Evolutionary conservation across 2,888 invertebrate genomes (phyloP).

Genomic region (Lasioglossum villosulum): DNA sequence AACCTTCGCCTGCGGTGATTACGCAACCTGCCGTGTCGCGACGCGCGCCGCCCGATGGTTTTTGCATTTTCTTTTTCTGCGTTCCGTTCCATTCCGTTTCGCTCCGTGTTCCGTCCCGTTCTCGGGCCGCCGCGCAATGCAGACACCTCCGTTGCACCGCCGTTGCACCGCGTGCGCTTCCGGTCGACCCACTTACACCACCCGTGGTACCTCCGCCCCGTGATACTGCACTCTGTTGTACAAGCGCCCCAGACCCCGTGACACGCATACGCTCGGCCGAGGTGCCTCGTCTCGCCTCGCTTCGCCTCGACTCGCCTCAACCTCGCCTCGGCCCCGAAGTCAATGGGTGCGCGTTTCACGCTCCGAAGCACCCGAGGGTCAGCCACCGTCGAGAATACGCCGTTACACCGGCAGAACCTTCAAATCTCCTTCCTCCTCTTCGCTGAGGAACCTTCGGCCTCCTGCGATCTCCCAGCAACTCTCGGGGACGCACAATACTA

Average conservation of each 20-base stretch:
- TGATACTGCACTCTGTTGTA: conserved; percentile 18
- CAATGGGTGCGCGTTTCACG: conserved; percentile 55
- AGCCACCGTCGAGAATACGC: conserved; percentile 45
- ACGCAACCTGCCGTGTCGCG: conserved; percentile 50
- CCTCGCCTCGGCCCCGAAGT: conserved; percentile 42
- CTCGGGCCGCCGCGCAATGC: conserved; percentile 43
- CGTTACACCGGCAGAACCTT: conserved; percentile 39
- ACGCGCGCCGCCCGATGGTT: conserved; percentile 27
- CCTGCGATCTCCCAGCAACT: neutral
- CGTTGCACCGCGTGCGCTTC: conserved; percentile 58
- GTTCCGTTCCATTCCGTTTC: conserved; percentile 26
- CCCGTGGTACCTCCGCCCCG: conserved; percentile 31
- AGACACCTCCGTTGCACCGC: conserved; percentile 61
- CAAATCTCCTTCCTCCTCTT: neutral
- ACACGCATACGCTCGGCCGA: conserved; percentile 44
- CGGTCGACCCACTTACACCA: conserved; percentile 65
- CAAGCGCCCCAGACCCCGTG: conserved; percentile 49
- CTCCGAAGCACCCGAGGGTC: conserved; percentile 48
- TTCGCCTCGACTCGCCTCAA: conserved; percentile 25
- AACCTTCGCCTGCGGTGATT: conserved; percentile 64
- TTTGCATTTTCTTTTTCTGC: conserved; percentile 59
- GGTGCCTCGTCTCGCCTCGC: conserved; percentile 32
- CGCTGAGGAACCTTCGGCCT: conserved; percentile 24
- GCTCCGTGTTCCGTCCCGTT: conserved; percentile 36
- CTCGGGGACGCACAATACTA: neutral